Percentiles rank a stretch among this genome's conserved stretches.
Evolutionary conservation across 1,140 invertebrate genomes (phyloP).

Genomic region (Zeugodacus cucurbitae): DNA sequence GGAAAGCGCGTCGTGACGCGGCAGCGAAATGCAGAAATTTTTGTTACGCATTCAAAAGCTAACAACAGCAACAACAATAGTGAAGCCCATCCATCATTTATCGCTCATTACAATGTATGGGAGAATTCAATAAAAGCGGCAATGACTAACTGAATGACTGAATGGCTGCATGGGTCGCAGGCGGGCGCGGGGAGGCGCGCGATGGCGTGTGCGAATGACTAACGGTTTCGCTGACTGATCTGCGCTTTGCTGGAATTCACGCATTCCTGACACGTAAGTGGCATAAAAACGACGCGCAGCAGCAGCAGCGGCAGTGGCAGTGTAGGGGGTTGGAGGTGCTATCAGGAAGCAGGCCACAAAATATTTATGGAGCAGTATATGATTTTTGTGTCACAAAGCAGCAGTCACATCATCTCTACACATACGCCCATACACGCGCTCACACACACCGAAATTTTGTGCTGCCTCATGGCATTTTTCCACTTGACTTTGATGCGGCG

Average conservation of each 20-base stretch:
- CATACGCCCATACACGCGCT: background rate
- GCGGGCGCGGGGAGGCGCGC: background rate
- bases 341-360: background rate
- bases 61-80: background rate
- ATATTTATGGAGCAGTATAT: background rate
- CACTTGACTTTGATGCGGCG: background rate
- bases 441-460: background rate
- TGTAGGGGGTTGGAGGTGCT: too few relatives aligned
- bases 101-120: background rate
- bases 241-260: background rate
- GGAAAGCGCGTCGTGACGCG: background rate
- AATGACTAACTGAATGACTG: background rate
- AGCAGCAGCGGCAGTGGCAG: background rate
- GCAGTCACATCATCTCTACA: background rate
- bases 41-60: background rate
- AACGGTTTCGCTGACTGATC: background rate
- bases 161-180: background rate
- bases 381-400: background rate
- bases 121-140: background rate
- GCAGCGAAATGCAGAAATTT: background rate
- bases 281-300: background rate
- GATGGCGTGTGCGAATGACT: background rate
- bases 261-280: background rate
- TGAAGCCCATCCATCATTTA: background rate
- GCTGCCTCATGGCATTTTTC: background rate